Percentiles rank a stretch among this genome's conserved stretches.
phyloP scores from a whole-genome alignment of 1,140 invertebrate genomes.

The Stratiolaelaps scimitus region DNA sequence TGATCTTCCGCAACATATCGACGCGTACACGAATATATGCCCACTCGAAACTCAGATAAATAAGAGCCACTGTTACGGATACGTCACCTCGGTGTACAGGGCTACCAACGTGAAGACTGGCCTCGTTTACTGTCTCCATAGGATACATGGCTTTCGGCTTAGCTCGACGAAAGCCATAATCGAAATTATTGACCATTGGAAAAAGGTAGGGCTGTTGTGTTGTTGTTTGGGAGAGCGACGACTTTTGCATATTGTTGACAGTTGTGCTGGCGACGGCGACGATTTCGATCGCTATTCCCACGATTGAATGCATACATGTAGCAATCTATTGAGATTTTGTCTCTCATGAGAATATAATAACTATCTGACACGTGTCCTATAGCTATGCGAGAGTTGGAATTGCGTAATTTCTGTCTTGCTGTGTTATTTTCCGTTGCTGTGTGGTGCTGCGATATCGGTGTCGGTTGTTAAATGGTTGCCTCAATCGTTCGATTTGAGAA shows the following conservation, averaged over 20 bases:
- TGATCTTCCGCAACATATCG: slow-evolving; percentile 70
- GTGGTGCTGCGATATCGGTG: too few species aligned
- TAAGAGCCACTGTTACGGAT: slow-evolving; percentile 48
- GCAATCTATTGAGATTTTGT: background rate
- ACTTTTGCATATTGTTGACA: too few species aligned
- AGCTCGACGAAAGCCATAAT: slow-evolving; percentile 30
- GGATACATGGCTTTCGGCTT: slow-evolving; percentile 57
- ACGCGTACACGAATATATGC: slow-evolving; percentile 74
- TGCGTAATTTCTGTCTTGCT: too few species aligned
- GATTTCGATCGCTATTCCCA: too few species aligned
- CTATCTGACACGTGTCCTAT: too few species aligned
- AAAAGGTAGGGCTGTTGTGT: slow-evolving; percentile 13
- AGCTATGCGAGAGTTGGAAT: too few species aligned
- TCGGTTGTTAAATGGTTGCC: too few species aligned
- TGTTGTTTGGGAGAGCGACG: too few species aligned
- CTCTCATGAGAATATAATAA: too few species aligned
- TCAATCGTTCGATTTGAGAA: too few species aligned
- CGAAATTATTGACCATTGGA: slow-evolving; percentile 24
- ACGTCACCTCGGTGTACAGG: slow-evolving; percentile 76
- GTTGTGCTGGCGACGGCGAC: too few species aligned
- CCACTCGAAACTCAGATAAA: slow-evolving; percentile 56
- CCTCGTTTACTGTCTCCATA: slow-evolving; percentile 65
- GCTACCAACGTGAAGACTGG: slow-evolving; percentile 77
- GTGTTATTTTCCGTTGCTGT: too few species aligned
- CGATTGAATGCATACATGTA: slow-evolving; percentile 24